phyloP scores from a whole-genome alignment of 2,888 invertebrate species.

The Xylota segnis region DNA sequence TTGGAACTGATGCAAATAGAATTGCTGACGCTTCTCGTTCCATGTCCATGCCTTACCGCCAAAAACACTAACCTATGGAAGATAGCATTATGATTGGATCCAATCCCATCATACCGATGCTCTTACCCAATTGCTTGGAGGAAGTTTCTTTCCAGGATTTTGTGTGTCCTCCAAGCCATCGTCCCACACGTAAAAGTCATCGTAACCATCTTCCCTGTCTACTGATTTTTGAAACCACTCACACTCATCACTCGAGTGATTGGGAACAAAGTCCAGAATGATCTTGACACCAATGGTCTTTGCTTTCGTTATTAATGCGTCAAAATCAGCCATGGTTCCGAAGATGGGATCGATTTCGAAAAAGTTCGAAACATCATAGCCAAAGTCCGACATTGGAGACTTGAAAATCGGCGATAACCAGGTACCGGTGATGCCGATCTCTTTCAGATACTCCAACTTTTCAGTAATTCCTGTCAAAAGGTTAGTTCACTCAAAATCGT shows the following conservation, averaged over 20 bases:
- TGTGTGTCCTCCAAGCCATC: constrained; percentile 85
- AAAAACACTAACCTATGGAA: constrained; percentile 84
- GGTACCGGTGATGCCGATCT: constrained; percentile 88
- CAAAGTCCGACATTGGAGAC: constrained; percentile 91
- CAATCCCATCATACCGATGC: background rate
- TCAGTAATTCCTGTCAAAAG: constrained; percentile 85
- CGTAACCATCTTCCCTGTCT: constrained; percentile 87
- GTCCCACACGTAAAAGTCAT: constrained; percentile 91
- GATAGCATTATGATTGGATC: no score
- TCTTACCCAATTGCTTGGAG: constrained; percentile 81
- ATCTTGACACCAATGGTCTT: constrained; percentile 86
- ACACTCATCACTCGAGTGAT: constrained; percentile 92
- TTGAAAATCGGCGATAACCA: constrained; percentile 91
- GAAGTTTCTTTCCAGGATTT: constrained; percentile 73
- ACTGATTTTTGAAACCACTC: constrained; percentile 93
- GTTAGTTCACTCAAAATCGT: background rate
- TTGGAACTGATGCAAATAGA: constrained; percentile 88
- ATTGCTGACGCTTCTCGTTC: constrained; percentile 87
- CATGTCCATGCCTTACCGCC: constrained; percentile 90
- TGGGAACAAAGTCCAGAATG: constrained; percentile 88
- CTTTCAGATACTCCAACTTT: constrained; percentile 88
- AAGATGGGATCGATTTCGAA: constrained; percentile 88
- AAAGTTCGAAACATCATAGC: constrained; percentile 91
- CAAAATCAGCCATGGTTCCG: constrained; percentile 88
- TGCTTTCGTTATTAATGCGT: constrained; percentile 86